Evolutionary conservation across 2,113 vertebrate genomes (phyloP).

Genomic region (Lasiurus borealis): DNA sequence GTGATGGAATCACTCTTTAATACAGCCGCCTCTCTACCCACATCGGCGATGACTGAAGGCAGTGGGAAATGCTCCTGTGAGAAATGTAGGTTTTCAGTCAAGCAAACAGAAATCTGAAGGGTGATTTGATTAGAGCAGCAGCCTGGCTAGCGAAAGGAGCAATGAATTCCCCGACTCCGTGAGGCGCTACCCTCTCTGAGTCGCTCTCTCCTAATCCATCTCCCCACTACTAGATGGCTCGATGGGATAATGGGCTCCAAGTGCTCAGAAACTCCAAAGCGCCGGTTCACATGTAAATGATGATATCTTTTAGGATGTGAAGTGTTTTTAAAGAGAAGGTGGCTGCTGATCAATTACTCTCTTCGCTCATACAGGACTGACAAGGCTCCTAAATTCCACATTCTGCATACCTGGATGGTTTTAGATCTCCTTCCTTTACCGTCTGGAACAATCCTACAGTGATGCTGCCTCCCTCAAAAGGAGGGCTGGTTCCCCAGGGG

Average conservation of each 20-base stretch:
- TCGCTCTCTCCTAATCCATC: slow-evolving; percentile 56
- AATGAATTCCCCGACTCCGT: slow-evolving; percentile 2
- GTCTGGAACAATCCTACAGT: not conserved
- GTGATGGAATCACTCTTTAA: slow-evolving; percentile 73
- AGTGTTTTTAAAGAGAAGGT: slow-evolving; percentile 69
- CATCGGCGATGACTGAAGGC: slow-evolving; percentile 74
- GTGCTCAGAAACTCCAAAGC: slow-evolving; percentile 57
- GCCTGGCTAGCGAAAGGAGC: slow-evolving; percentile 29
- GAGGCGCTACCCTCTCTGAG: not conserved
- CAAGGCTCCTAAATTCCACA: slow-evolving; percentile 60
- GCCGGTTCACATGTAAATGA: slow-evolving; percentile 65
- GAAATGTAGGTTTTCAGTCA: slow-evolving; percentile 72
- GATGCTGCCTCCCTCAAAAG: not conserved
- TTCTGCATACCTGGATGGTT: not conserved
- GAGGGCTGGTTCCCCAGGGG: not conserved
- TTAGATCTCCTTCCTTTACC: slow-evolving; percentile 17
- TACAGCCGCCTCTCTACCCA: slow-evolving; percentile 64
- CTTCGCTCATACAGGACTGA: slow-evolving; percentile 50
- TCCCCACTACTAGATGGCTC: slow-evolving; percentile 55
- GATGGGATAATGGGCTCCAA: slow-evolving; percentile 42
- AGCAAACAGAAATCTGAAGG: slow-evolving; percentile 75
- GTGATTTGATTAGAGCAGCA: slow-evolving; percentile 75
- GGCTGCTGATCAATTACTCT: slow-evolving; percentile 70
- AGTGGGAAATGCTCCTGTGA: slow-evolving; percentile 63
- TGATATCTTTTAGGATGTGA: slow-evolving; percentile 61